Evolutionary conservation across 2,888 invertebrate genomes (phyloP).

Genomic region (Tenodera sinensis): DNA sequence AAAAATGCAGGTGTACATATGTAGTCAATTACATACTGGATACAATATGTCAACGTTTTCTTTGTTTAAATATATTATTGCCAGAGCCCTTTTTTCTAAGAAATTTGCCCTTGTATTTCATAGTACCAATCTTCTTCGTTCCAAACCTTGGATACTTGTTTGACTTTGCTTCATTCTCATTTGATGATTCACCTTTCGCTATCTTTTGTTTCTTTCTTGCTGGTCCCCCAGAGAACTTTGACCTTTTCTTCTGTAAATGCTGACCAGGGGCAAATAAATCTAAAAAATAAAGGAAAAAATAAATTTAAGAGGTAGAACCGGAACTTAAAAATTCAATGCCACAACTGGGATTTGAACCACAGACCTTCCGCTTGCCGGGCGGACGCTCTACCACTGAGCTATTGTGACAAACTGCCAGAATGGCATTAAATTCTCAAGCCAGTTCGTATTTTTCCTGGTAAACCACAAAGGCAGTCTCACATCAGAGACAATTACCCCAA

Average conservation of each 20-base stretch:
- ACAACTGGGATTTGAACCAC: too few species aligned
- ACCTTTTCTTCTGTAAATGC: not conserved
- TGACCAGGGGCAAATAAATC: not conserved
- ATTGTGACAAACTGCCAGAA: too few species aligned
- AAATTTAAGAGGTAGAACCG: too few species aligned
- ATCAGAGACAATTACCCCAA: too few species aligned
- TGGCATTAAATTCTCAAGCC: too few species aligned
- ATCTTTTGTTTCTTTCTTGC: not conserved
- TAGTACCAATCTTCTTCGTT: not conserved
- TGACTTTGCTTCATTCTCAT: not conserved
- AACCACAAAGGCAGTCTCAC: too few species aligned
- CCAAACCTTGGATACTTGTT: not conserved
- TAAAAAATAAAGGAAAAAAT: not conserved
- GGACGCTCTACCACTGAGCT: too few species aligned
- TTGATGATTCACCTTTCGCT: not conserved
- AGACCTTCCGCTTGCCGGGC: too few species aligned
- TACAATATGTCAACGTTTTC: not conserved
- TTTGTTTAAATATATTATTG: not conserved
- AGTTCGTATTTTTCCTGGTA: too few species aligned
- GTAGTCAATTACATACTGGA: not conserved
- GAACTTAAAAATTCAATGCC: too few species aligned
- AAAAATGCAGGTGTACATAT: too few species aligned
- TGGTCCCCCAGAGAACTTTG: not conserved
- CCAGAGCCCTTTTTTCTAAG: not conserved
- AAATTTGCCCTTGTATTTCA: not conserved